phyloP scores from a whole-genome alignment of 2,888 invertebrate species.

The Callimorpha dominula region DNA sequence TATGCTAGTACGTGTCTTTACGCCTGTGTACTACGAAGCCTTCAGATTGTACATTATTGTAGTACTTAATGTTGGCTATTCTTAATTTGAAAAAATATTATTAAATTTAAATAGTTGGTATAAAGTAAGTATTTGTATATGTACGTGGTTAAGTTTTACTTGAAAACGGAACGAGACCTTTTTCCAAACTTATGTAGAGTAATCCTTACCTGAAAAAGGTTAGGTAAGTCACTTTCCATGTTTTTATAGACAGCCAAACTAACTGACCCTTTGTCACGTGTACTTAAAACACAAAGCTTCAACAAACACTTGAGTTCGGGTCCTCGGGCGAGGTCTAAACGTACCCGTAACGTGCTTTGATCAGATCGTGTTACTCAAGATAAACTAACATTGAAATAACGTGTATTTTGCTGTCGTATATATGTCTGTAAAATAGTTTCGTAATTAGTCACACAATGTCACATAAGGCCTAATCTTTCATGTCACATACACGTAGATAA shows the following conservation, averaged over 20 bases:
- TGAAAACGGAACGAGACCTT: background rate
- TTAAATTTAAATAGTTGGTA: background rate
- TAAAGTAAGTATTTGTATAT: background rate
- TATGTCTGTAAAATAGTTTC: background rate
- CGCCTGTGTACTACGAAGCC: no score
- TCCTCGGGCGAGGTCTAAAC: slow-evolving; percentile 1
- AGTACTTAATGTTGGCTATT: no score
- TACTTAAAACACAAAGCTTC: background rate
- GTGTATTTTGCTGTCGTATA: background rate
- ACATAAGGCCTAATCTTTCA: background rate
- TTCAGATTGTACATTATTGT: no score
- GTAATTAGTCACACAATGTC: background rate
- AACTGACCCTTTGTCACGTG: slow-evolving; percentile 6
- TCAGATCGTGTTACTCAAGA: background rate
- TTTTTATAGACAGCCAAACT: slow-evolving; percentile 1
- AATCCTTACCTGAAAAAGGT: slow-evolving; percentile 1
- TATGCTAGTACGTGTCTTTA: no score
- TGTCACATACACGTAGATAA: background rate
- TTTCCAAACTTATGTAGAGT: background rate
- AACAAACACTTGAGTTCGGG: background rate
- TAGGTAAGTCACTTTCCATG: slow-evolving; percentile 3
- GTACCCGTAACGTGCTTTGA: background rate
- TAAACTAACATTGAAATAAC: slow-evolving; percentile 10
- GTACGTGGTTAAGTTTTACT: background rate
- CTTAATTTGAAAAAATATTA: background rate